Conservation (phyloP, 2,113 vertebrate species). For the Scomber scombrus region DNA sequence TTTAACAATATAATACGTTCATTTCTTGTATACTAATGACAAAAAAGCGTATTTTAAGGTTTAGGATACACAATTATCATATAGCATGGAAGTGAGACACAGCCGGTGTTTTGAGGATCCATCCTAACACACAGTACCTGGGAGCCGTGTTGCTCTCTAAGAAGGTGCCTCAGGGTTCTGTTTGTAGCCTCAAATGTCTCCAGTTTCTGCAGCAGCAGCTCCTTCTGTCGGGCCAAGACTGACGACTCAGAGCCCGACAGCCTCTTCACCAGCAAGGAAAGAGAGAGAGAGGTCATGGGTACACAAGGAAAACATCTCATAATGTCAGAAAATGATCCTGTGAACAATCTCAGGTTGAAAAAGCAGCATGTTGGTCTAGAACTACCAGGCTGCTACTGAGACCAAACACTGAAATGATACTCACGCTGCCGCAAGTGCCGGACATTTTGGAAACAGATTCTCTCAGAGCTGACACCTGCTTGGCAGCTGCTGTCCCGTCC, state of each 20-base stretch:
- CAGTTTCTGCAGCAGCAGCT: constrained; percentile 92
- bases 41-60: too few species aligned
- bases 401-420: neutral
- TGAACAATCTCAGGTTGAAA: too few species aligned
- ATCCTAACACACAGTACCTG: constrained; percentile 81
- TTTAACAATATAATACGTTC: too few species aligned
- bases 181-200: constrained; percentile 93
- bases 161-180: constrained; percentile 87
- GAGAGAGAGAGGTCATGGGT: neutral
- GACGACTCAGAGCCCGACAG: constrained; percentile 87
- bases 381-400: too few species aligned
- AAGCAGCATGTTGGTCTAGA: too few species aligned
- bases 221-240: constrained; percentile 87
- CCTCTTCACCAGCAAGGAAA: constrained; percentile 79
- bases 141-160: constrained; percentile 87
- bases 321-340: too few species aligned
- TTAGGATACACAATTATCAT: too few species aligned
- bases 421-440: constrained; percentile 38
- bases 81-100: too few species aligned
- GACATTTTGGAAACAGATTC: constrained; percentile 86
- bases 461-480: constrained; percentile 88
- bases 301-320: too few species aligned
- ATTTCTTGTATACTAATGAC: too few species aligned
- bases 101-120: neutral
- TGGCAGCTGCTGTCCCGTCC: constrained; percentile 89